These are phyloP conservation scores for Nibea albiflora DNA, from an alignment of 2,113 vertebrate genomes.

Conservation along the genomic window DNA sequence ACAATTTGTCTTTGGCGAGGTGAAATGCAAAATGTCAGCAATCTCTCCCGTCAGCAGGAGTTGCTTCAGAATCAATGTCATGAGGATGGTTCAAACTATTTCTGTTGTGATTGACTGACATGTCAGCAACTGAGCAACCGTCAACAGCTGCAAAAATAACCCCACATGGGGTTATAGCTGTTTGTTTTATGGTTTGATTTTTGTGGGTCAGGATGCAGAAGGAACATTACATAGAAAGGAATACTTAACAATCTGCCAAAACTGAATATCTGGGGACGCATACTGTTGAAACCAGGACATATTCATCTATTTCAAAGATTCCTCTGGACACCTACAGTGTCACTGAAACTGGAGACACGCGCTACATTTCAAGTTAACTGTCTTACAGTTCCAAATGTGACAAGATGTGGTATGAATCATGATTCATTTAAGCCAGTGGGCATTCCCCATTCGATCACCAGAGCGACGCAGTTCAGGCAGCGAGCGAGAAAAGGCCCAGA, in stretches of 20 bases:
- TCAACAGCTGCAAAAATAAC: slow-evolving; percentile 77
- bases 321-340: slow-evolving; percentile 76
- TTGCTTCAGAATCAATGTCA: slow-evolving; percentile 59
- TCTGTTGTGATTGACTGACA: slow-evolving; percentile 75
- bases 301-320: slow-evolving; percentile 78
- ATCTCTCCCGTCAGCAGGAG: slow-evolving; percentile 51
- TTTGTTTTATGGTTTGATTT: slow-evolving; percentile 79
- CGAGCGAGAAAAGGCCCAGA: slow-evolving; percentile 23
- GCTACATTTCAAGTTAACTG: slow-evolving; percentile 67
- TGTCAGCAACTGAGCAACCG: slow-evolving; percentile 73
- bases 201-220: slow-evolving; percentile 79
- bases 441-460: slow-evolving; percentile 48
- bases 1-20: slow-evolving; percentile 55
- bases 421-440: slow-evolving; percentile 33
- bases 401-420: slow-evolving; percentile 41
- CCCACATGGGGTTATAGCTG: slow-evolving; percentile 73
- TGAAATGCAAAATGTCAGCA: slow-evolving; percentile 70
- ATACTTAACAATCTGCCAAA: slow-evolving; percentile 81
- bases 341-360: slow-evolving; percentile 63
- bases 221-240: slow-evolving; percentile 75
- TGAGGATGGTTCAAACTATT: slow-evolving; percentile 68
- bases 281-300: slow-evolving; percentile 77
- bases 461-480: slow-evolving; percentile 26
- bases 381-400: slow-evolving; percentile 55
- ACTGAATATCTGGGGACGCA: slow-evolving; percentile 64